Evolutionary conservation across 2,888 invertebrate genomes (phyloP).

Genomic region (Cephus runcator): DNA sequence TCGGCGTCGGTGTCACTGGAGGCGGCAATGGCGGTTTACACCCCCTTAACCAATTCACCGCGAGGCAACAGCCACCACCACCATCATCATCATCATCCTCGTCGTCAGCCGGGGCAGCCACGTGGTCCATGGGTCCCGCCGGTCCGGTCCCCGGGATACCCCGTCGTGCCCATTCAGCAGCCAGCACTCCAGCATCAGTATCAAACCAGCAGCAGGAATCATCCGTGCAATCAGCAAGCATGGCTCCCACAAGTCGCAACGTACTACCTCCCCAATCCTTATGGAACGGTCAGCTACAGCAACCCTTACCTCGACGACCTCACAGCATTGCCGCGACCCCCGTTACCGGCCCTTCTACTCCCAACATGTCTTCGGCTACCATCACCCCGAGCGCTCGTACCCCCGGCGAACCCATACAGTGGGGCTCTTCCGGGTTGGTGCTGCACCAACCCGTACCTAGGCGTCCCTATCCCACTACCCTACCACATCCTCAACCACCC

Average conservation of each 20-base stretch:
- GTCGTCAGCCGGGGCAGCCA: slow-evolving; percentile 25
- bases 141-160: slow-evolving; percentile 29
- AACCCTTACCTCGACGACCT: slow-evolving; percentile 67
- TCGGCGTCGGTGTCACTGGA: slow-evolving; percentile 68
- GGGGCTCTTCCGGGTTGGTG: slow-evolving; percentile 60
- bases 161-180: slow-evolving; percentile 45
- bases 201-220: slow-evolving; percentile 28
- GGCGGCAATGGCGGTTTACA: slow-evolving; percentile 51
- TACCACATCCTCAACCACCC: slow-evolving; percentile 69
- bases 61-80: slow-evolving; percentile 33
- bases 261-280: slow-evolving; percentile 59
- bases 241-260: slow-evolving; percentile 42
- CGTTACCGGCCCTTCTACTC: slow-evolving; percentile 42
- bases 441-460: slow-evolving; percentile 63
- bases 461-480: slow-evolving; percentile 63
- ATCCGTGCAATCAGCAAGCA: slow-evolving; percentile 9
- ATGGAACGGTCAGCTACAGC: slow-evolving; percentile 59
- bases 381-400: slow-evolving; percentile 43
- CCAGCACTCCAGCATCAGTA: slow-evolving; percentile 47
- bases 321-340: slow-evolving; percentile 73
- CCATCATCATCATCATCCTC: slow-evolving; percentile 29
- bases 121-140: slow-evolving; percentile 33
- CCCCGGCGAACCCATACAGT: slow-evolving; percentile 57
- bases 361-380: slow-evolving; percentile 36
- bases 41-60: slow-evolving; percentile 46